These are phyloP conservation scores for Rhipidura dahli DNA, from an alignment of 2,113 vertebrate species.

Conservation along the genomic window DNA sequence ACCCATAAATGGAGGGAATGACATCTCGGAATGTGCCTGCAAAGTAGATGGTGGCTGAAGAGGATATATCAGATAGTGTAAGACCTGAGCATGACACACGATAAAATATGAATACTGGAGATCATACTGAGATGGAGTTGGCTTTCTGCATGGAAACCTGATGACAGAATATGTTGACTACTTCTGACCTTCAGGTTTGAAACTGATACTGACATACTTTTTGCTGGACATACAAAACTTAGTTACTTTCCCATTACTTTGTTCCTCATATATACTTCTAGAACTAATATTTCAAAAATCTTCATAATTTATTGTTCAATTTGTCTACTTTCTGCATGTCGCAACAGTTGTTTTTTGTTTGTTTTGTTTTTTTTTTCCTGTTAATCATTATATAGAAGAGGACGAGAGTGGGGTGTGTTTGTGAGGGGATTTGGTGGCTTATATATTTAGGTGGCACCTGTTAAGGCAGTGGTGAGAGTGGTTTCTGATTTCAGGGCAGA, in stretches of 20 bases:
- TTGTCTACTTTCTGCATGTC: not conserved
- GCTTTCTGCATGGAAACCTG: not conserved
- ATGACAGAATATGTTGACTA: not conserved
- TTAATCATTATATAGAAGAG: not conserved
- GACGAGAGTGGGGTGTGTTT: not conserved
- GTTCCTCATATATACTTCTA: not conserved
- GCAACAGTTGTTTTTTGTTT: too few relatives aligned
- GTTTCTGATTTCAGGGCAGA: not conserved
- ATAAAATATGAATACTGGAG: not conserved
- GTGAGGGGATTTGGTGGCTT: not conserved
- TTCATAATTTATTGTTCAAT: not conserved
- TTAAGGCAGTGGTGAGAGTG: not conserved
- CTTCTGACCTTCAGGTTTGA: not conserved
- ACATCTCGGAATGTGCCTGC: not conserved
- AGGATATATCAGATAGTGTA: not conserved
- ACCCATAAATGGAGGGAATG: accelerated
- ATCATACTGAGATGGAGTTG: not conserved
- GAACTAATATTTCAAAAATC: not conserved
- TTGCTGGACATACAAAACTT: not conserved
- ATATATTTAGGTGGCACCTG: not conserved
- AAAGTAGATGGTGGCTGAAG: not conserved
- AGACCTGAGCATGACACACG: not conserved
- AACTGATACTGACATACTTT: not conserved
- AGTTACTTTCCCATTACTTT: not conserved
- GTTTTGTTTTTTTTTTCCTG: not conserved